Conservation (phyloP, 2,888 invertebrate species). For the Gymnoscelis rufifasciata region DNA sequence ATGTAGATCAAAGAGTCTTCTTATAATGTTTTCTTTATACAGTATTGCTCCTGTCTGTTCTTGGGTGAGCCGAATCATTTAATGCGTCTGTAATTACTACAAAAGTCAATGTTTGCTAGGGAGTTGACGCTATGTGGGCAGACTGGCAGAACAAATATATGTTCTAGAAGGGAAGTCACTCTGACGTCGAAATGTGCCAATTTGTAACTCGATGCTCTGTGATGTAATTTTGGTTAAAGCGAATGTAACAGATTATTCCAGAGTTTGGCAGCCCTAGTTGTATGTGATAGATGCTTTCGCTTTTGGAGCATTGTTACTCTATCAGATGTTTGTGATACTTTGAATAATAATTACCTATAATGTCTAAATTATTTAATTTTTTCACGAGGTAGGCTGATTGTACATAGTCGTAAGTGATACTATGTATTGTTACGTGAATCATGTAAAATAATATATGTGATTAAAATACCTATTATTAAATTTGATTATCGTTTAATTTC, state of each 20-base stretch:
- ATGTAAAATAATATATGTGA: constrained; percentile 62
- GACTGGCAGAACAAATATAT: neutral
- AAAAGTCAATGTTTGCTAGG: too few species aligned
- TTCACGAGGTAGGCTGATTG: constrained; percentile 73
- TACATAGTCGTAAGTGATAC: constrained; percentile 61
- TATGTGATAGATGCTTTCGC: constrained; percentile 67
- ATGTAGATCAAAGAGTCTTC: too few species aligned
- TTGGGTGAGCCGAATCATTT: too few species aligned
- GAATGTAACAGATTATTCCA: constrained; percentile 26
- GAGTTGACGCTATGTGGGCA: neutral
- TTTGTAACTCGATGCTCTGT: constrained; percentile 31
- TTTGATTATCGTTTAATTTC: constrained; percentile 37
- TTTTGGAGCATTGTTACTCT: constrained; percentile 69
- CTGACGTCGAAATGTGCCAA: constrained; percentile 37
- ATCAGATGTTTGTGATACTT: constrained; percentile 77
- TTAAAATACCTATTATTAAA: constrained; percentile 65
- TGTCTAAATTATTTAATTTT: constrained; percentile 78
- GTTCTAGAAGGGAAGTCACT: constrained; percentile 3
- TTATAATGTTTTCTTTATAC: too few species aligned
- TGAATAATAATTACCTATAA: constrained; percentile 74
- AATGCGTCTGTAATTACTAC: too few species aligned
- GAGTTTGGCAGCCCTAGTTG: constrained; percentile 37
- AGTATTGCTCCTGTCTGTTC: too few species aligned
- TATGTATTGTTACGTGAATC: constrained; percentile 58
- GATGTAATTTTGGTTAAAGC: constrained; percentile 39